Evolutionary conservation across 2,888 invertebrate species (phyloP).

Genomic region (Ganaspis brasiliensis): DNA sequence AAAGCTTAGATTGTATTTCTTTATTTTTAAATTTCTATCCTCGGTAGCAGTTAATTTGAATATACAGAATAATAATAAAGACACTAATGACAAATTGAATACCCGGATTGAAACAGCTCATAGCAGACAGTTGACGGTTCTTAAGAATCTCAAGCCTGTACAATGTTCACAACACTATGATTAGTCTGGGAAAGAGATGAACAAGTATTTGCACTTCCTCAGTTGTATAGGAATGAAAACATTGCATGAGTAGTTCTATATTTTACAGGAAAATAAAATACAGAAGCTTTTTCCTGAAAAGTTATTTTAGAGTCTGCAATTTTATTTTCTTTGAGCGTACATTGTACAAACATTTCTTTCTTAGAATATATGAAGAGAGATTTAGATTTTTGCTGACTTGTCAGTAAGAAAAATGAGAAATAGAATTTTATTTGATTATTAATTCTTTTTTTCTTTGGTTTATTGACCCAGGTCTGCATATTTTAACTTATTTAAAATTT

Average conservation of each 20-base stretch:
- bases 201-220: constrained; percentile 43
- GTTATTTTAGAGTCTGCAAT: constrained; percentile 14
- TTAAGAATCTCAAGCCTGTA: not conserved
- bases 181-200: constrained; percentile 21
- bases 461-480: no score
- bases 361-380: constrained; percentile 21
- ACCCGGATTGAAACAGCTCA: not conserved
- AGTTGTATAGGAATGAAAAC: not conserved
- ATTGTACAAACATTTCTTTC: constrained; percentile 37
- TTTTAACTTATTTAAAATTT: no score
- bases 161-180: not conserved
- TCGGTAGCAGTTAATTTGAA: no score
- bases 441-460: not conserved
- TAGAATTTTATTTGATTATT: not conserved
- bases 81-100: no score
- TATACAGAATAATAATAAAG: no score
- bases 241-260: not conserved
- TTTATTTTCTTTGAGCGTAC: constrained; percentile 23
- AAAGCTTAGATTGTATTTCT: no score
- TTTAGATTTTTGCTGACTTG: constrained; percentile 1
- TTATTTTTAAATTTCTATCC: no score
- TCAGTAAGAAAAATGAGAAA: constrained; percentile 5
- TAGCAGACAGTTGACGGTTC: not conserved
- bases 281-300: constrained; percentile 18
- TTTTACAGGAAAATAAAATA: not conserved